Evolutionary conservation across 2,888 invertebrate species (phyloP).

Genomic region (Melipona beecheii): DNA sequence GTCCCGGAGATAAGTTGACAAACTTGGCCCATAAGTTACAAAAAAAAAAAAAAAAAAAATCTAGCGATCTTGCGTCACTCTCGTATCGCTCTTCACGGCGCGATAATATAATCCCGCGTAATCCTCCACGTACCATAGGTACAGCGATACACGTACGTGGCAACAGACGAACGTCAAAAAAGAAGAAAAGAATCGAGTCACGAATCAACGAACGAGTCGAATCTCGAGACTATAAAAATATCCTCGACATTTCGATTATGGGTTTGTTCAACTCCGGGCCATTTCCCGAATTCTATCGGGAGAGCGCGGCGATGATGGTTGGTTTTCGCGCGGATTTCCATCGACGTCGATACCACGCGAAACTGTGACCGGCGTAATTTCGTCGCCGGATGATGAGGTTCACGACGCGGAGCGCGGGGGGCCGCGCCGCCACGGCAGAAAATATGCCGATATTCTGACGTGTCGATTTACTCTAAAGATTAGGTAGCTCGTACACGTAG

Average conservation of each 20-base stretch:
- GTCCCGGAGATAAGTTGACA: not conserved
- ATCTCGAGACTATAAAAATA: no score
- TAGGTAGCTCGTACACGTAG: conserved; percentile 46
- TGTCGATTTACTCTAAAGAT: conserved; percentile 58
- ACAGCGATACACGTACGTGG: not conserved
- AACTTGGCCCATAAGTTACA: not conserved
- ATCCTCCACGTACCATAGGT: not conserved
- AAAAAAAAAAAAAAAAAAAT: no score
- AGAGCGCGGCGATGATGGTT: not conserved
- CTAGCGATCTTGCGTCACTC: not conserved
- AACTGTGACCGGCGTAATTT: conserved; percentile 32
- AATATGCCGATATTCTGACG: conserved; percentile 57
- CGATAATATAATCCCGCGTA: not conserved
- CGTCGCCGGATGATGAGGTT: conserved; percentile 24
- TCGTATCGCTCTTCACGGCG: no score
- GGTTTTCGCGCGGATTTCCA: conserved; percentile 6
- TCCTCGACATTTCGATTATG: not conserved
- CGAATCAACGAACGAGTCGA: no score
- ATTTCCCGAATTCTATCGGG: not conserved
- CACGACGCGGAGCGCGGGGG: no score
- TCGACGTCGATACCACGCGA: conserved; percentile 6
- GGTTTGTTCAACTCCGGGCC: not conserved
- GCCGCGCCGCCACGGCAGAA: not conserved
- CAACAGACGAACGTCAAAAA: no score
- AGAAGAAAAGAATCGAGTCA: no score